phyloP scores from a whole-genome alignment of 2,797 vertebrate species.

The Champsocephalus gunnari region DNA sequence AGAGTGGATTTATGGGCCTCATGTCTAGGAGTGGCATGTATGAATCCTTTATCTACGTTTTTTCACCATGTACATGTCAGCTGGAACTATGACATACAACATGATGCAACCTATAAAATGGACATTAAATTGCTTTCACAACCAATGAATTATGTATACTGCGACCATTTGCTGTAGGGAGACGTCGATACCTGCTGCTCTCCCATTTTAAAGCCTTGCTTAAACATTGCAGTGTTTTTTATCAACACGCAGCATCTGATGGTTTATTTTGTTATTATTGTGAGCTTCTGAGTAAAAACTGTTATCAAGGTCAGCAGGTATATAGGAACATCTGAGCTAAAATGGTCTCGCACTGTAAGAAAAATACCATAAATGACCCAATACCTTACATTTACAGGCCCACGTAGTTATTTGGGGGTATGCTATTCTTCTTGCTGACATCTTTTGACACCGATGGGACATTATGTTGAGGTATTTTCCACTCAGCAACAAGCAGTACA shows the following conservation, averaged over 20 bases:
- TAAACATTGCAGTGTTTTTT: conserved; percentile 1
- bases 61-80: conserved; percentile 15
- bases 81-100: conserved; percentile 15
- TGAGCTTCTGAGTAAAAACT: conserved; percentile 1
- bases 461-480: conserved; percentile 32
- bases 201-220: conserved; percentile 11
- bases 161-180: conserved; percentile 27
- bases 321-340: conserved; percentile 2
- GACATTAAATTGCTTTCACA: conserved; percentile 50
- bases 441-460: conserved; percentile 25
- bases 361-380: background rate
- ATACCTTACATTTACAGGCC: conserved; percentile 11
- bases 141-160: conserved; percentile 49
- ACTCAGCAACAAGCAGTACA: conserved; percentile 12
- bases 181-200: background rate
- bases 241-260: conserved; percentile 22
- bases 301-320: background rate
- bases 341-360: background rate
- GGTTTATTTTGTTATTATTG: conserved; percentile 5
- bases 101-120: conserved; percentile 31
- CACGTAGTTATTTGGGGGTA: conserved; percentile 8
- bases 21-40: background rate
- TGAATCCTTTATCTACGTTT: conserved; percentile 22
- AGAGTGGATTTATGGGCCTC: conserved; percentile 6
- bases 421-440: conserved; percentile 20